Evolutionary conservation across 2,797 vertebrate genomes (phyloP).

Genomic region (Sylvia borin): DNA sequence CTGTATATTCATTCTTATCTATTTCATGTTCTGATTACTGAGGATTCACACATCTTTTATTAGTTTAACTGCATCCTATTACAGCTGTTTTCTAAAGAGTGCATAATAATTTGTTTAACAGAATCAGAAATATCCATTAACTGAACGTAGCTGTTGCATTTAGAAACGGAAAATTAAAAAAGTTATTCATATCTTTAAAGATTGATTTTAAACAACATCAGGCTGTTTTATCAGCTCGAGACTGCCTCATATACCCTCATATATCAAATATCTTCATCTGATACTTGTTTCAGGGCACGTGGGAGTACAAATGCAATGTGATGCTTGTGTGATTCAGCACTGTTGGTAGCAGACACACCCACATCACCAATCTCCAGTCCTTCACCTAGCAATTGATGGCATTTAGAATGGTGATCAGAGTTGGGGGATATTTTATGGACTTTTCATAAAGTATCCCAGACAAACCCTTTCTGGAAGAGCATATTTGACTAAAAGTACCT

Average conservation of each 20-base stretch:
- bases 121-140: neutral
- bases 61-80: neutral
- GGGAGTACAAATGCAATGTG: neutral
- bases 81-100: neutral
- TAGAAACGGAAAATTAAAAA: neutral
- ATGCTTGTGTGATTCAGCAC: neutral
- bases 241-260: neutral
- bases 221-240: neutral
- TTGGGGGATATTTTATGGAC: rapidly evolving
- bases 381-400: neutral
- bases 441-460: neutral
- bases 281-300: neutral
- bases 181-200: neutral
- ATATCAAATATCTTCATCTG: neutral
- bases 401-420: neutral
- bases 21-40: neutral
- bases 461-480: neutral
- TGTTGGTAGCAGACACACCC: neutral
- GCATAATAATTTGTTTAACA: neutral
- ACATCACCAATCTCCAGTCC: neutral
- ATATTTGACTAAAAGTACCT: neutral
- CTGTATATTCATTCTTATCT: neutral
- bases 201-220: neutral
- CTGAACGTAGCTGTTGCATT: neutral
- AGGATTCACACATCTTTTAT: neutral